phyloP scores from a whole-genome alignment of 2,113 vertebrate genomes.

The Capricornis sumatraensis region DNA sequence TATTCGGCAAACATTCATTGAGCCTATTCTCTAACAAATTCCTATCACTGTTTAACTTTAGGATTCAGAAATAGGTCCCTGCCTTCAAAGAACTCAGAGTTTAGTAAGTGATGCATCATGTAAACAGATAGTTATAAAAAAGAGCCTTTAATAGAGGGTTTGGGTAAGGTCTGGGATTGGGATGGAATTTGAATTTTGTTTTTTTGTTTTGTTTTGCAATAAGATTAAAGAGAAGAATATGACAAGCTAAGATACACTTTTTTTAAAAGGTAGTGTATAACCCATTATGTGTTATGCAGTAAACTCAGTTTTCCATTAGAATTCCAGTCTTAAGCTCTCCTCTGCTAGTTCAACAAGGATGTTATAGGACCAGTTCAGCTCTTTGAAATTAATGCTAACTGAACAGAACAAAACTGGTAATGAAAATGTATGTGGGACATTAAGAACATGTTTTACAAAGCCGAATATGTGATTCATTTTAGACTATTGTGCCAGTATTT shows the following conservation, averaged over 20 bases:
- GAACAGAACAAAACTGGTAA: slow-evolving; percentile 35
- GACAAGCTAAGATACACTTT: not conserved
- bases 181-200: not conserved
- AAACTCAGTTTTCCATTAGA: not conserved
- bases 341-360: not conserved
- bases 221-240: not conserved
- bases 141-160: not conserved
- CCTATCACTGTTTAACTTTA: slow-evolving; percentile 16
- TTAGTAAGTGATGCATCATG: slow-evolving; percentile 9
- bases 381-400: not conserved
- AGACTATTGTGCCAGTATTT: not conserved
- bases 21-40: not conserved
- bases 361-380: not conserved
- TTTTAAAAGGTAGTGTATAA: not conserved
- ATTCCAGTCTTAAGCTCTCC: not conserved
- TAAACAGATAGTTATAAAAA: slow-evolving; percentile 24
- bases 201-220: not conserved
- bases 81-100: not conserved
- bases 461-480: slow-evolving; percentile 19
- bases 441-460: slow-evolving; percentile 24
- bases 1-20: not conserved
- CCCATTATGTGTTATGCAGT: not conserved
- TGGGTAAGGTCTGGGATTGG: not conserved
- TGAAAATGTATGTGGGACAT: not conserved
- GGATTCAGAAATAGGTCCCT: not conserved